These are phyloP conservation scores for Cydia splendana DNA, from an alignment of 1,140 invertebrate genomes.

Conservation along the genomic window DNA sequence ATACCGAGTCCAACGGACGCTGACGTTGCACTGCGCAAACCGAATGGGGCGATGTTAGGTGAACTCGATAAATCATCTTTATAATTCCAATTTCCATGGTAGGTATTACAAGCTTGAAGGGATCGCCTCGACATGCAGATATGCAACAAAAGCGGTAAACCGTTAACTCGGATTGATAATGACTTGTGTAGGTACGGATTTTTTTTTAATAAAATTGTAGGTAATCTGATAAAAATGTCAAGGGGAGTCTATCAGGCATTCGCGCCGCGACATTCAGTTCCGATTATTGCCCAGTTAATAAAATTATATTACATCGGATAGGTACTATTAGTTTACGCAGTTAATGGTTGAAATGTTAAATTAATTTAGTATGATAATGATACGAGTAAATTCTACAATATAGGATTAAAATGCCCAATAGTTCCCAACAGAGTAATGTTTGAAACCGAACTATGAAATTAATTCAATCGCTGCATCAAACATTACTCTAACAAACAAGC, in stretches of 20 bases:
- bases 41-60: slow-evolving; percentile 33
- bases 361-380: slow-evolving; percentile 80
- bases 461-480: slow-evolving; percentile 51
- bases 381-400: slow-evolving; percentile 67
- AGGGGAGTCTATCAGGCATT: slow-evolving; percentile 79
- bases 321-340: slow-evolving; percentile 75
- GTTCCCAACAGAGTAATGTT: slow-evolving; percentile 73
- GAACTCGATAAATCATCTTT: slow-evolving; percentile 11
- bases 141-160: slow-evolving; percentile 68
- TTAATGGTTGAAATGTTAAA: slow-evolving; percentile 79
- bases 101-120: slow-evolving; percentile 36
- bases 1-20: slow-evolving; percentile 58
- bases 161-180: slow-evolving; percentile 71
- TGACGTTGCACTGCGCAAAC: slow-evolving; percentile 39
- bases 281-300: slow-evolving; percentile 75
- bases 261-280: slow-evolving; percentile 70
- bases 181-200: slow-evolving; percentile 63
- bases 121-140: slow-evolving; percentile 67
- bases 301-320: slow-evolving; percentile 63
- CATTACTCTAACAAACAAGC: slow-evolving; percentile 72
- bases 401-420: slow-evolving; percentile 80
- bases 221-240: slow-evolving; percentile 54
- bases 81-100: too few relatives aligned
- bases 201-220: slow-evolving; percentile 50
- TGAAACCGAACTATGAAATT: slow-evolving; percentile 47